Evolutionary conservation across 2,113 vertebrate species (phyloP), one percentile per base, ranked within the genome.

Genomic region (Siphamia tubifer): DNA sequence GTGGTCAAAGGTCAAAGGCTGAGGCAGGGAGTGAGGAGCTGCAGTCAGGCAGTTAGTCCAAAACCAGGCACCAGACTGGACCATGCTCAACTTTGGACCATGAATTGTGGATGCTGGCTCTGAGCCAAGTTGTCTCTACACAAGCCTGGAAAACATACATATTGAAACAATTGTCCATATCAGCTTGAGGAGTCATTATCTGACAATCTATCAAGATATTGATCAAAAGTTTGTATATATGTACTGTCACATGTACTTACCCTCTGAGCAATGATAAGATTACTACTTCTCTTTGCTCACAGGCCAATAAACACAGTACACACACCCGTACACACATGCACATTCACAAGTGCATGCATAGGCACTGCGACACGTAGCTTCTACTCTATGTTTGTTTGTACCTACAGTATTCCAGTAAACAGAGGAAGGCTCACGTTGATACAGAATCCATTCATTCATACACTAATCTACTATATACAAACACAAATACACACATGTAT

Each of bases 1-100:
- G 90, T 89, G 92, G 90, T 89, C 92, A 91, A 93, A 93, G 92
- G 87, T 87, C 90, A 88, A 36, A 34, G 78, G 68, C 81, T 69
- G 58, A 4, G 64, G 31, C 3, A 20, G 69, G 70, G 48, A 65
- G 68, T 25, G 52, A 36, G 63, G 21, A 47, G 49, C 42, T 7
- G 1, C 24, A 23, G 44, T 62, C 35, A 52, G 68, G 49, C 58
- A 42, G 56, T 53, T 57, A 69, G 74, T 52, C 53, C 63, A 17
- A 58, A 30, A 19, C 15, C 2, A 74, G 67, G 60, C 64, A 19
- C 15, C 2, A 74, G 67, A 63, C 64, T 34, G 66, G 77, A 52
- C 70, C 21, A 19, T 1, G 4, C 28, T 64, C 61, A 5, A 55
- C 62, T 64, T 81, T 62, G 70, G 68, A 66, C 47, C 2, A 1